Percentiles rank a stretch among this genome's conserved stretches.
Conservation (phyloP, 1,140 invertebrate genomes). For the Plutomurus gul region DNA sequence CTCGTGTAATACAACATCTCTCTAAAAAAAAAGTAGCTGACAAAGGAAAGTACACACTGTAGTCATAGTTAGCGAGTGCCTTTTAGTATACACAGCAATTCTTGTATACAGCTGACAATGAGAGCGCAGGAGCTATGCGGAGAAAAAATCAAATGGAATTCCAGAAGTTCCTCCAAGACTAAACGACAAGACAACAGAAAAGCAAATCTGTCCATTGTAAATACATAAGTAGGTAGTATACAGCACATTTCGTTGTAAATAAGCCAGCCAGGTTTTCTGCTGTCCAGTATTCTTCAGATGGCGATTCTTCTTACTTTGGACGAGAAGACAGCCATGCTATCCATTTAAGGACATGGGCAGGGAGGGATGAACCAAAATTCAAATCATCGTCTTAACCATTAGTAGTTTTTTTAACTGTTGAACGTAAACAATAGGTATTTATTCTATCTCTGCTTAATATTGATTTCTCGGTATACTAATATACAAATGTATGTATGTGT, state of each 20-base stretch:
- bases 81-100: too few relatives aligned
- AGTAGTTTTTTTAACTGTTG: not conserved
- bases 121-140: not conserved
- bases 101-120: too few relatives aligned
- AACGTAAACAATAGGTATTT: not conserved
- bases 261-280: too few relatives aligned
- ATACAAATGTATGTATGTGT: too few relatives aligned
- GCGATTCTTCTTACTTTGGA: conserved; percentile 12
- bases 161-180: conserved; percentile 7
- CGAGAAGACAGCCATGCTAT: too few relatives aligned
- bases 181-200: not conserved
- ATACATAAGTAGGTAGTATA: too few relatives aligned
- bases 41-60: too few relatives aligned
- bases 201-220: not conserved
- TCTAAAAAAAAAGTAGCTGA: too few relatives aligned
- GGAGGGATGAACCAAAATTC: conserved; percentile 23
- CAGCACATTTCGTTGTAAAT: too few relatives aligned
- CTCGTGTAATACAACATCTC: too few relatives aligned
- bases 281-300: not conserved
- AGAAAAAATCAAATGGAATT: conserved; percentile 5
- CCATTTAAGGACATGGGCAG: conserved; percentile 22
- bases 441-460: not conserved
- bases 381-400: conserved; percentile 7
- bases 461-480: too few relatives aligned
- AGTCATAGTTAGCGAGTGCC: too few relatives aligned